Conservation (phyloP, 2,113 vertebrate species). For the Ornithorhynchus anatinus region DNA sequence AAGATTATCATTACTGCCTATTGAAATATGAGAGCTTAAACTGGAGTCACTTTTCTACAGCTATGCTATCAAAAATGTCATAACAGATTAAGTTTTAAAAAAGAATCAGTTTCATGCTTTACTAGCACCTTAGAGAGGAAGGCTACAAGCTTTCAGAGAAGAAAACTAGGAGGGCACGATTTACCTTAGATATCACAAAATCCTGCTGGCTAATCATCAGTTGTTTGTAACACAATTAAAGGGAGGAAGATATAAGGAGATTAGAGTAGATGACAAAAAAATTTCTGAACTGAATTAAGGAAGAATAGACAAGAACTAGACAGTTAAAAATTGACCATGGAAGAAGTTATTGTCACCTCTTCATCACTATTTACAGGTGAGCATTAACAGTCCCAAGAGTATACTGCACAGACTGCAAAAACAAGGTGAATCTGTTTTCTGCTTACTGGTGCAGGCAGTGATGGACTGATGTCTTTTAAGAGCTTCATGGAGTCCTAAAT, state of each 20-base stretch:
- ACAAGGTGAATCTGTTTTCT: not conserved
- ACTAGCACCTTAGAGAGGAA: not conserved
- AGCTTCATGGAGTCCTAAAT: too few species aligned
- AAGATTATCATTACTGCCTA: too few species aligned
- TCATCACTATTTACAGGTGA: not conserved
- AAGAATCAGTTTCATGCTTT: not conserved
- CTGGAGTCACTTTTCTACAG: not conserved
- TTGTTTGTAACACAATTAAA: not conserved
- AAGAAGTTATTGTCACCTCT: not conserved
- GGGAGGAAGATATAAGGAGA: not conserved
- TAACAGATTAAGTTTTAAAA: not conserved
- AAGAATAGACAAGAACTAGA: not conserved
- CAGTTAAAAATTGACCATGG: not conserved
- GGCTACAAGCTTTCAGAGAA: not conserved
- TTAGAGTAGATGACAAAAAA: not conserved
- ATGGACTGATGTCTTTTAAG: not conserved
- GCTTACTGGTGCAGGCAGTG: not conserved
- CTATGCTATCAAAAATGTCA: not conserved
- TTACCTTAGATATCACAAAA: not conserved
- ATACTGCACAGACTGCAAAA: not conserved
- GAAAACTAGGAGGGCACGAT: not conserved
- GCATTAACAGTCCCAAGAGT: not conserved
- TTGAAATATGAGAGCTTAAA: too few species aligned
- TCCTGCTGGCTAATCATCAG: not conserved
- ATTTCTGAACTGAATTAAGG: not conserved